These are phyloP conservation scores for Aradus depressus DNA, from an alignment of 2,888 invertebrate genomes.

Conservation along the genomic window DNA sequence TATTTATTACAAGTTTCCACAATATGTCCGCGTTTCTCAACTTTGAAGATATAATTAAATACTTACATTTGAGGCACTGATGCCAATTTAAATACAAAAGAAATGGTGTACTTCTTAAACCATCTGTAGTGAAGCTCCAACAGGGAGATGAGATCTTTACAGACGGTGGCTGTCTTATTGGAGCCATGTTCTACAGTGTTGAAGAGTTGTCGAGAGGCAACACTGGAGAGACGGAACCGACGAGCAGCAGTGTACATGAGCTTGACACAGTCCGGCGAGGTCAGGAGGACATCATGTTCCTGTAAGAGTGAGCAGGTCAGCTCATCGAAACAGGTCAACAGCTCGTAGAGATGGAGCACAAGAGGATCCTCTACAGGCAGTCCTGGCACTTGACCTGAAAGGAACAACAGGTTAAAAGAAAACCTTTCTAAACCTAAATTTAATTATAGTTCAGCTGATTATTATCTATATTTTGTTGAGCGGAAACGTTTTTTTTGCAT, in stretches of 20 bases:
- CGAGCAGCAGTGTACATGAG: conserved; percentile 43
- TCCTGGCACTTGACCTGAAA: conserved; percentile 10
- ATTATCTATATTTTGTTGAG: neutral
- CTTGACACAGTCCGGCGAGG: conserved; percentile 5
- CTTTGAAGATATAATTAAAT: no score
- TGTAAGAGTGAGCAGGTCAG: no score
- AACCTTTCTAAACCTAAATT: neutral
- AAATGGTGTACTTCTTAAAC: conserved; percentile 53
- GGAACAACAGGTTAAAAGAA: neutral
- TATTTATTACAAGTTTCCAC: no score
- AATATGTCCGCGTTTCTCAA: no score
- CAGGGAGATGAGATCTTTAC: conserved; percentile 46
- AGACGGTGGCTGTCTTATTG: conserved; percentile 15
- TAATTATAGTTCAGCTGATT: neutral
- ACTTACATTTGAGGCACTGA: neutral
- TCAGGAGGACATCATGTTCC: neutral
- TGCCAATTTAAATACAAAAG: conserved; percentile 30
- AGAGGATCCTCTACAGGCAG: conserved; percentile 6
- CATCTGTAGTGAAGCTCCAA: conserved; percentile 61
- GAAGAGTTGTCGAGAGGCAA: conserved; percentile 37
- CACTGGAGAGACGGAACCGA: conserved; percentile 41
- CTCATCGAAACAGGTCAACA: conserved; percentile 6
- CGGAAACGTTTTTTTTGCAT: no score
- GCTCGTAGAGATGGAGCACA: neutral
- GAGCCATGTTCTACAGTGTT: conserved; percentile 35